Evolutionary conservation across 2,888 invertebrate genomes (phyloP).

Genomic region (Orchestes rusci): DNA sequence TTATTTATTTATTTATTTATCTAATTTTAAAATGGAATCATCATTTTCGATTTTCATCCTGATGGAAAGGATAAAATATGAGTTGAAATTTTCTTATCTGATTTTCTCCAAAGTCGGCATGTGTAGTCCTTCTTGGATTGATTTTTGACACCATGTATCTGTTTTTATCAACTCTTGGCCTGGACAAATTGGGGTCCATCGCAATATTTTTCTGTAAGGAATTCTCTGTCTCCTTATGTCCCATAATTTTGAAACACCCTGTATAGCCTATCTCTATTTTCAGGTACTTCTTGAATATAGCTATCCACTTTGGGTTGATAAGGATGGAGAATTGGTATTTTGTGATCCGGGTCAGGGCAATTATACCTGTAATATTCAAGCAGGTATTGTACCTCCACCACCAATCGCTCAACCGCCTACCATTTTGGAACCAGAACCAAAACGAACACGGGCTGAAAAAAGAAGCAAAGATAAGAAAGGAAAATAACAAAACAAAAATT

Average conservation of each 20-base stretch:
- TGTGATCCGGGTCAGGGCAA: slow-evolving; percentile 48
- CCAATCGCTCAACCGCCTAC: slow-evolving; percentile 23
- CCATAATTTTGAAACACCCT: background rate
- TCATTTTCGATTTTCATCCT: too few relatives aligned
- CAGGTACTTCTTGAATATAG: slow-evolving; percentile 8
- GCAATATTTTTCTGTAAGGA: background rate
- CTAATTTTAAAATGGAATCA: too few relatives aligned
- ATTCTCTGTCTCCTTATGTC: background rate
- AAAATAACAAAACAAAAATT: too few relatives aligned
- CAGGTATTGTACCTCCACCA: slow-evolving; percentile 33
- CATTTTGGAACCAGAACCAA: slow-evolving; percentile 6
- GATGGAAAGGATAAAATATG: too few relatives aligned
- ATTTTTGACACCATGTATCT: too few relatives aligned
- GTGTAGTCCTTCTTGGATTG: too few relatives aligned
- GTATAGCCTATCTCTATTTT: background rate
- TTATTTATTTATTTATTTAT: too few relatives aligned
- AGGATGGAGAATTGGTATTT: slow-evolving; percentile 43
- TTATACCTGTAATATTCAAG: slow-evolving; percentile 44
- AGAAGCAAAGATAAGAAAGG: slow-evolving; percentile 19
- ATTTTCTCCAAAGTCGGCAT: too few relatives aligned
- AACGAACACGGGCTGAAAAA: slow-evolving; percentile 22
- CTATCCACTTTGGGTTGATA: slow-evolving; percentile 25
- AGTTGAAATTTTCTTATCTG: too few relatives aligned
- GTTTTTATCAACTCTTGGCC: too few relatives aligned
- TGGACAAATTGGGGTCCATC: background rate